Evolutionary conservation across 1,140 invertebrate genomes (phyloP).

Genomic region (Drosophila parabipectinata): DNA sequence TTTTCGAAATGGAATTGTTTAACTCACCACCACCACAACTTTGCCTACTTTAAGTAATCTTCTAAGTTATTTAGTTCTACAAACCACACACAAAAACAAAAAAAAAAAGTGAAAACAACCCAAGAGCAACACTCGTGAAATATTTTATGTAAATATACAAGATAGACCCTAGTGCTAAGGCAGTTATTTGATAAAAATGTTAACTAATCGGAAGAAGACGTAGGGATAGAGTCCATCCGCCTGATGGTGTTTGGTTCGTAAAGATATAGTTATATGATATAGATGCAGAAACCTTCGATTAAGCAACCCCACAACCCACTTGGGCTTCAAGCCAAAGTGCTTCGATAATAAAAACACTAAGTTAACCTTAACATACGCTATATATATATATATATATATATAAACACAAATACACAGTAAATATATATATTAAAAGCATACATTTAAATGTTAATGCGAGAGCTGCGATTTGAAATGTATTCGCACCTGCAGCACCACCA

Average conservation of each 20-base stretch:
- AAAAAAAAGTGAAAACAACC: constrained; percentile 20
- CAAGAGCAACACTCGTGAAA: constrained; percentile 34
- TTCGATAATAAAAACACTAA: constrained; percentile 41
- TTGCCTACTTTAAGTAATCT: constrained; percentile 49
- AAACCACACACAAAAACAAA: constrained; percentile 7
- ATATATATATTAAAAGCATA: constrained; percentile 28
- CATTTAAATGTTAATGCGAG: constrained; percentile 34
- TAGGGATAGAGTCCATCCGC: neutral
- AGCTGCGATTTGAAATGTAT: constrained; percentile 48
- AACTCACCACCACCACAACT: constrained; percentile 32
- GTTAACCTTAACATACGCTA: constrained; percentile 33
- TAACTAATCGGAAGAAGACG: constrained; percentile 11
- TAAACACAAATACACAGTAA: constrained; percentile 1
- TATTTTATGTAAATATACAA: constrained; percentile 66
- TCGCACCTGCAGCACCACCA: constrained; percentile 42
- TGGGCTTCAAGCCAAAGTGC: constrained; percentile 68
- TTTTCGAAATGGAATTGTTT: constrained; percentile 57
- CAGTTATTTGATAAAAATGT: constrained; percentile 36
- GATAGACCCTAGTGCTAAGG: constrained; percentile 32
- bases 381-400: constrained; percentile 35
- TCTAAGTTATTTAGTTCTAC: constrained; percentile 79
- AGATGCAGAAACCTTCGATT: too few relatives aligned
- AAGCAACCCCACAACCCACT: constrained; percentile 40
- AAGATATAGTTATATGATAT: too few relatives aligned
- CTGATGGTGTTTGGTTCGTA: too few relatives aligned